These are phyloP conservation scores for Oophaga sylvatica DNA, from an alignment of 2,797 vertebrate species.

Conservation along the genomic window DNA sequence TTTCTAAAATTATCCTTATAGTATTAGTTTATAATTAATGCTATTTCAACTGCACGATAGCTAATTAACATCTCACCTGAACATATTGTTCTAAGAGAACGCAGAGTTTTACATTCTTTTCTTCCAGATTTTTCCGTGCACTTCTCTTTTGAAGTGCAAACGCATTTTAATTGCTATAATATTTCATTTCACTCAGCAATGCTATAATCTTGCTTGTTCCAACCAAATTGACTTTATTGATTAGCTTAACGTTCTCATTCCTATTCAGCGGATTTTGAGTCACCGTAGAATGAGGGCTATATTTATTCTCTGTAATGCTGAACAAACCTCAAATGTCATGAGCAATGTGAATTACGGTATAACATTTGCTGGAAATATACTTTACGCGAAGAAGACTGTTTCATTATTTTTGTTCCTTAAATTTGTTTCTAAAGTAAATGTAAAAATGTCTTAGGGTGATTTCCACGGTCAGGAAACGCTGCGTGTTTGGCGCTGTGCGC, in stretches of 20 bases:
- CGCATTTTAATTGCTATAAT: conserved; percentile 3
- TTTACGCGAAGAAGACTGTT: too few species aligned
- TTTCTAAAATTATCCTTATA: too few species aligned
- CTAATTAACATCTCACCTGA: background rate
- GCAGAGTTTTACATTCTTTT: background rate
- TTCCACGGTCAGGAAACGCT: too few species aligned
- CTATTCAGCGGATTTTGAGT: background rate
- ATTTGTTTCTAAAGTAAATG: too few species aligned
- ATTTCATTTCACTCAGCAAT: background rate
- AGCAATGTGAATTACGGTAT: background rate
- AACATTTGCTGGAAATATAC: background rate
- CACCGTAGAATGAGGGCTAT: background rate
- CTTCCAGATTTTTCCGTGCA: background rate
- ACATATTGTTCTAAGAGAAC: background rate
- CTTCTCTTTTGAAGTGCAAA: background rate
- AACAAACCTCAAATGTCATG: background rate
- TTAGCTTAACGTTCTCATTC: background rate
- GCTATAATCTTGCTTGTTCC: background rate
- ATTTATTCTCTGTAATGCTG: background rate
- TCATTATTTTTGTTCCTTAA: too few species aligned
- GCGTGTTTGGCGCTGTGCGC: too few species aligned
- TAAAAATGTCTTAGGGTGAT: too few species aligned
- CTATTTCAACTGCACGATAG: too few species aligned
- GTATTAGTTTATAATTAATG: too few species aligned
- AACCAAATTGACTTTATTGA: conserved; percentile 10